Conservation (phyloP, 2,888 invertebrate species). For the Ligdia adustata region DNA sequence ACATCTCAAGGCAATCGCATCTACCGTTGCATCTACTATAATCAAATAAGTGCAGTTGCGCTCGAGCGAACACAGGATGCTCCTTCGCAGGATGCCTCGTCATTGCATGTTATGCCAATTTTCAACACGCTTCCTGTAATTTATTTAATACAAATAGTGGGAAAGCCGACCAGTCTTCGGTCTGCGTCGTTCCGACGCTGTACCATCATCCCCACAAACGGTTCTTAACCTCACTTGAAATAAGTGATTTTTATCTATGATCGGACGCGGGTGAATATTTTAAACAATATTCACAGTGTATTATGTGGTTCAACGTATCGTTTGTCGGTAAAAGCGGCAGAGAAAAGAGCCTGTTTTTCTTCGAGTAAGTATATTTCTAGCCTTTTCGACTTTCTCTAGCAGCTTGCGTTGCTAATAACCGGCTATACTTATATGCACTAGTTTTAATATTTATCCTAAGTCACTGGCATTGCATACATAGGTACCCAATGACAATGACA, state of each 20-base stretch:
- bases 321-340: conserved; percentile 58
- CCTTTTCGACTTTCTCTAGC: too few species aligned
- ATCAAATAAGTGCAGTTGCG: conserved; percentile 20
- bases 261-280: conserved; percentile 32
- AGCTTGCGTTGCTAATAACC: too few species aligned
- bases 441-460: too few species aligned
- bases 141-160: conserved; percentile 34
- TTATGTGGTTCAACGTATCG: conserved; percentile 67
- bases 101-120: conserved; percentile 52
- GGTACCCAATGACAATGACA: too few species aligned
- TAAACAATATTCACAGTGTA: conserved; percentile 31
- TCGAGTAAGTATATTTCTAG: conserved; percentile 70
- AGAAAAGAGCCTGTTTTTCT: conserved; percentile 57
- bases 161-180: conserved; percentile 27
- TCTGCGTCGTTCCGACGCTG: background rate
- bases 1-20: conserved; percentile 8
- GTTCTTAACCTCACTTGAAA: conserved; percentile 31
- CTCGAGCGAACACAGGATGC: conserved; percentile 52
- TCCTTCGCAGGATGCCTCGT: conserved; percentile 50
- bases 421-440: too few species aligned
- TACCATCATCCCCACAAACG: conserved; percentile 14
- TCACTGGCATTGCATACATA: too few species aligned
- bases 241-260: conserved; percentile 50
- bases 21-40: background rate
- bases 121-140: conserved; percentile 68